Evolutionary conservation across 2,113 vertebrate genomes (phyloP), one percentile per base, ranked within the genome.

Genomic region (Pluvialis apricaria): DNA sequence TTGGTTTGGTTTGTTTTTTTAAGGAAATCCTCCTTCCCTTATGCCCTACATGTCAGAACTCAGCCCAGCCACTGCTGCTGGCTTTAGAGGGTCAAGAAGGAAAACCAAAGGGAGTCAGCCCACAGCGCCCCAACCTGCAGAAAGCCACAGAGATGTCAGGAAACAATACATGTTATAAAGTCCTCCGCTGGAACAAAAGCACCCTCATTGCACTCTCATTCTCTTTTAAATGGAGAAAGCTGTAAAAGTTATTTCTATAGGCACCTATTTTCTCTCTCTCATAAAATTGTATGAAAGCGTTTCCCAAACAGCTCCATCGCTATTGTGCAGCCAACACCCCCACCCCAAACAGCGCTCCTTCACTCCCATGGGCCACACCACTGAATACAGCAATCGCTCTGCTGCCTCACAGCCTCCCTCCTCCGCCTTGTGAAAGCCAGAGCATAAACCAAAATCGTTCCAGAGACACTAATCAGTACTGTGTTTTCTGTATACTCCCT

Each of bases 221-320:
- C 86, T 79, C 89, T 94, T 95, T 84, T 44, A 90, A 94, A 97
- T 82, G 65, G 87, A 80, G 26, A 7, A 29, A 94, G 91, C 58
- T 92, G 93, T 96, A 96, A 96, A 96, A 95, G 57, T 94, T 94
- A 92, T 96, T 96, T 95, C 94, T 92, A 87, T 89, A 94, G 94
- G 64, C 14, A 2, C 54, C 73, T 82, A 55, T 92, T 94, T 95
- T 94, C 81, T 68, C 73, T 93, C 76, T 90, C 91, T 83, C 86
- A 13, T 96, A 97, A 94, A 96, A 55, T 42, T 5, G 47, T 78
- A 66, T 47, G 88, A 69, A 58, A 92, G 91, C 22, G 2, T 87
- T 96, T 87, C 89, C 91, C 89, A 32, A 92, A 51, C 15, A 88
- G 76, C 65, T 73, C 71, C 36, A 15, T 10, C 0, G 0, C 86